Conservation (phyloP, 2,797 vertebrate species). For the Todus mexicanus region DNA sequence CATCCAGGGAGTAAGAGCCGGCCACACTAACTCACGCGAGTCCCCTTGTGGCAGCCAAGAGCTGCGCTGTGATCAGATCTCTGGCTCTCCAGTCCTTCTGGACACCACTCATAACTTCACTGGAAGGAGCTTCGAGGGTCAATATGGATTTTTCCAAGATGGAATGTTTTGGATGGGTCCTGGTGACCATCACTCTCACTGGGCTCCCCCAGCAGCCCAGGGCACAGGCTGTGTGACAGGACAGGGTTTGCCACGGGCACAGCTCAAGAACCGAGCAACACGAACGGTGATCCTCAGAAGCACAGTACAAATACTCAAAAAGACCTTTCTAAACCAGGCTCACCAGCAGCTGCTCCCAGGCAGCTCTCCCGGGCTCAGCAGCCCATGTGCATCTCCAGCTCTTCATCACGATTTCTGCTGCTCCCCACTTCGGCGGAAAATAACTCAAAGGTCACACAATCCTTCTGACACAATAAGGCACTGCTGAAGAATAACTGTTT, state of each 20-base stretch:
- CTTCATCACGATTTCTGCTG: neutral
- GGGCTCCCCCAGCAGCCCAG: neutral
- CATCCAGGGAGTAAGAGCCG: neutral
- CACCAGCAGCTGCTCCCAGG: neutral
- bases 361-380: neutral
- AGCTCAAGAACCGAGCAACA: rapidly evolving
- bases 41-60: neutral
- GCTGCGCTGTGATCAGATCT: neutral
- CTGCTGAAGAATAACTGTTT: neutral
- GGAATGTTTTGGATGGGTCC: neutral
- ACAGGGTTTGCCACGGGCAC: neutral
- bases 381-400: neutral
- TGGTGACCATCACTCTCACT: neutral
- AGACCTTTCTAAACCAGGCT: too few relatives aligned
- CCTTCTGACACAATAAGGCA: neutral
- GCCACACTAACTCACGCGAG: neutral
- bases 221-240: rapidly evolving
- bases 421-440: neutral
- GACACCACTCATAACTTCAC: neutral
- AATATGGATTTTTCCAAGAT: neutral
- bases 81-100: neutral
- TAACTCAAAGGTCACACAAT: neutral
- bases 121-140: neutral
- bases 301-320: rapidly evolving
- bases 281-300: rapidly evolving